Conservation (phyloP, 2,888 invertebrate species). For the Drosophila lutescens region DNA sequence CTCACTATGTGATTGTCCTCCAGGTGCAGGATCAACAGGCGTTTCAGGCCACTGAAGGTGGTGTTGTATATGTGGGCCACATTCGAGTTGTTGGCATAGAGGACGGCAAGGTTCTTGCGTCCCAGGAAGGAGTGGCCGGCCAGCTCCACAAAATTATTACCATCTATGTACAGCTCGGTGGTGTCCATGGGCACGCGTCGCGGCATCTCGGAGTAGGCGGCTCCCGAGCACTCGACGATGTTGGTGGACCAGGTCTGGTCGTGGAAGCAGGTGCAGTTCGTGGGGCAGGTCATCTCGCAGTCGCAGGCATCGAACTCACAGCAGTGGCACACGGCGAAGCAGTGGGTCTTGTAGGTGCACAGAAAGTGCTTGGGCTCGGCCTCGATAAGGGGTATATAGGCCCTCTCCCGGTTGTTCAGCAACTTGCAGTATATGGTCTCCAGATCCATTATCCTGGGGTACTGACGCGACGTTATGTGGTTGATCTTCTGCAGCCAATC, state of each 20-base stretch:
- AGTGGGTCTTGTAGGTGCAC: slow-evolving; percentile 96
- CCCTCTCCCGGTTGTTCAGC: slow-evolving; percentile 92
- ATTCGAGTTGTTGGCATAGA: slow-evolving; percentile 95
- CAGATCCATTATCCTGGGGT: slow-evolving; percentile 95
- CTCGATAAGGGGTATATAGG: slow-evolving; percentile 93
- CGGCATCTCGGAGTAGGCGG: slow-evolving; percentile 92
- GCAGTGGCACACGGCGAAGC: slow-evolving; percentile 97
- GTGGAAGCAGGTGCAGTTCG: slow-evolving; percentile 97
- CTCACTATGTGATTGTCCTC: slow-evolving; percentile 93
- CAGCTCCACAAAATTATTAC: slow-evolving; percentile 94
- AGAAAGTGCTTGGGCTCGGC: slow-evolving; percentile 95
- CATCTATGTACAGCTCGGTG: slow-evolving; percentile 96
- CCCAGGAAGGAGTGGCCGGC: slow-evolving; percentile 96
- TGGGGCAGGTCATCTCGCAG: slow-evolving; percentile 98
- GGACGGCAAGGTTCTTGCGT: slow-evolving; percentile 93
- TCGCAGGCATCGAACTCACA: slow-evolving; percentile 99
- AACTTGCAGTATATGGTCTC: slow-evolving; percentile 95
- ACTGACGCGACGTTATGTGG: slow-evolving; percentile 92
- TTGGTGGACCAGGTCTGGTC: slow-evolving; percentile 97
- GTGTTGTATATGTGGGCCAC: slow-evolving; percentile 94
- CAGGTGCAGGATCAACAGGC: slow-evolving; percentile 92
- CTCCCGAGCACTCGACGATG: slow-evolving; percentile 94
- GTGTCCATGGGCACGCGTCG: slow-evolving; percentile 97
- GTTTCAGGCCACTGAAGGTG: slow-evolving; percentile 94
- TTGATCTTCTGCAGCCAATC: slow-evolving; percentile 97